Evolutionary conservation across 2,888 invertebrate genomes (phyloP).

Genomic region (Bimastos eiseni): DNA sequence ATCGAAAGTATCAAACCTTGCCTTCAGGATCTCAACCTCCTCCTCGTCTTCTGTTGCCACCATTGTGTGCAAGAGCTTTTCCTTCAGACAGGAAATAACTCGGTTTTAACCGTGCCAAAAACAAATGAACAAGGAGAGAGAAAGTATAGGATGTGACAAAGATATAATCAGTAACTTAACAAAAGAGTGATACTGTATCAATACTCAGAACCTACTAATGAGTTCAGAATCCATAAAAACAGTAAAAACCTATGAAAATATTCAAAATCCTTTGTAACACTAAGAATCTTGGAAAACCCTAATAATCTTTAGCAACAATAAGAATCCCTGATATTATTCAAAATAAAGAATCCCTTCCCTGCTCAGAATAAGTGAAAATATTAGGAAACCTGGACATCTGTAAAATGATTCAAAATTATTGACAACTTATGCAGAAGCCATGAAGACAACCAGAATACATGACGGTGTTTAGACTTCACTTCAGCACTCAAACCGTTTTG

Average conservation of each 20-base stretch:
- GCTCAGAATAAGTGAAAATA: neutral
- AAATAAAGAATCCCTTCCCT: neutral
- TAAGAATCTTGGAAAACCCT: neutral
- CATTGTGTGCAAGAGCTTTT: slow-evolving; percentile 96
- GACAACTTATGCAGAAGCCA: neutral
- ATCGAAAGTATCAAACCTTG: slow-evolving; percentile 98
- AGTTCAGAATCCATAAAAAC: neutral
- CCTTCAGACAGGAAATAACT: slow-evolving; percentile 62
- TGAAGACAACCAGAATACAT: neutral
- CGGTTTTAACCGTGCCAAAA: neutral
- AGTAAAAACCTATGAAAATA: neutral
- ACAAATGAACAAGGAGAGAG: neutral
- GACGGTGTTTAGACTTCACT: neutral
- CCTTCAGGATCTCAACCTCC: slow-evolving; percentile 99
- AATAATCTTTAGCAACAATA: neutral
- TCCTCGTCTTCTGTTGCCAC: slow-evolving; percentile 94
- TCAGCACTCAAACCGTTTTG: too few species aligned
- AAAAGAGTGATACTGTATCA: neutral
- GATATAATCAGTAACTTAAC: neutral
- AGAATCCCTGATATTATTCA: neutral
- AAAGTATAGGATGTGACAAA: neutral
- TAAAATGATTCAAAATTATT: neutral
- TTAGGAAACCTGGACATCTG: neutral
- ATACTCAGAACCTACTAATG: neutral
- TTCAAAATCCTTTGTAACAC: neutral